Conservation (phyloP, 2,888 invertebrate genomes). For the Himalopsyche anomala region DNA sequence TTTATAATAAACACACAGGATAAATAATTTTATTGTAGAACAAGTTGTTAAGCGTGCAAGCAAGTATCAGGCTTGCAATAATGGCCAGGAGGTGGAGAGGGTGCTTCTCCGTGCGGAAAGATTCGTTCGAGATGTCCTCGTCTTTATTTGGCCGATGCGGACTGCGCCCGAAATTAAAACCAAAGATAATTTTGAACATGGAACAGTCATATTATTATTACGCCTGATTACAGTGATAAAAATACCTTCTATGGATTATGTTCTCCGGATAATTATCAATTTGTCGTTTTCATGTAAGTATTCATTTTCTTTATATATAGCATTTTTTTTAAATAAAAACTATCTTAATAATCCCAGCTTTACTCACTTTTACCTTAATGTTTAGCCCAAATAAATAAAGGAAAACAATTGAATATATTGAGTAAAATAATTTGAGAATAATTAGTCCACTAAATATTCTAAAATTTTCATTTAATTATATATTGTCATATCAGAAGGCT, state of each 20-base stretch:
- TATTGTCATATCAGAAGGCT: no score
- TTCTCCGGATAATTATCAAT: not conserved
- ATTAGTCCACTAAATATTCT: no score
- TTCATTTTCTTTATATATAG: no score
- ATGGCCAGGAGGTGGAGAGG: conserved; percentile 66
- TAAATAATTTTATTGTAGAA: conserved; percentile 41
- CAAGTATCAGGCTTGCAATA: conserved; percentile 47
- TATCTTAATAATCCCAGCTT: no score
- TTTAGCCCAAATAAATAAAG: no score
- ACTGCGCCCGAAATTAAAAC: conserved; percentile 16
- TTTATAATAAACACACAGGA: not conserved
- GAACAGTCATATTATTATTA: not conserved
- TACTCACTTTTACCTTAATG: no score
- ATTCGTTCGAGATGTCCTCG: conserved; percentile 71
- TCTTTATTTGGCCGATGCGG: conserved; percentile 50
- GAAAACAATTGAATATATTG: no score
- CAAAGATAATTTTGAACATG: not conserved
- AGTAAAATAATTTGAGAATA: no score
- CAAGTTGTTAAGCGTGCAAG: conserved; percentile 3
- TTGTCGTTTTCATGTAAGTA: no score
- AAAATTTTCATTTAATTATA: no score
- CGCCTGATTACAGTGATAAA: not conserved
- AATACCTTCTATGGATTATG: conserved; percentile 5
- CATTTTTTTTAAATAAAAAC: no score
- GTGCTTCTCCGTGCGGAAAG: conserved; percentile 70